These are phyloP conservation scores for Aurelia aurita DNA, from an alignment of 30 jellyfish, hydroid and myxozoan species.

Conservation along the genomic window DNA sequence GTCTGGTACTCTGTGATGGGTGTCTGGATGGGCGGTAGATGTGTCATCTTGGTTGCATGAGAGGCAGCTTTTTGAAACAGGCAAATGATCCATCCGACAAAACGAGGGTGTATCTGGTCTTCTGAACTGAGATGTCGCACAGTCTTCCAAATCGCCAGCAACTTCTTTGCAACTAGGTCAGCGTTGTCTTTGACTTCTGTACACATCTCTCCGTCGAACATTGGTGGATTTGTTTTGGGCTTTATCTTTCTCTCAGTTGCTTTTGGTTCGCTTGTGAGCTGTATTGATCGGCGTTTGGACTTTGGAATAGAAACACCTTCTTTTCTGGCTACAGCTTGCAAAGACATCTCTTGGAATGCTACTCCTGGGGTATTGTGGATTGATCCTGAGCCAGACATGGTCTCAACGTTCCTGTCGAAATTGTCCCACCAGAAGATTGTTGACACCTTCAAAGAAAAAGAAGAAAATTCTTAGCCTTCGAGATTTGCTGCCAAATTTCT, in stretches of 20 bases:
- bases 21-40: constrained; percentile 35
- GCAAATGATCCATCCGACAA: constrained; percentile 39
- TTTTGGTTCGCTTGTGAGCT: neutral
- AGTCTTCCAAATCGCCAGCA: constrained; percentile 2
- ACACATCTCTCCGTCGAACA: neutral
- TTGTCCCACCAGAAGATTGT: neutral
- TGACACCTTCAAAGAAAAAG: neutral
- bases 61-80: constrained; percentile 1
- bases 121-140: neutral
- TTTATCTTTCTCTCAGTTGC: neutral
- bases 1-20: constrained; percentile 46
- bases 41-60: constrained; percentile 37
- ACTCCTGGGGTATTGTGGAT: constrained; percentile 51
- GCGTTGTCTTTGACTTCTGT: constrained; percentile 3
- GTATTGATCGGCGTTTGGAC: neutral
- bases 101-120: constrained; percentile 21
- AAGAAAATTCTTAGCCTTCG: neutral
- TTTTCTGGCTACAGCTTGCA: neutral
- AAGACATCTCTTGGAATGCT: constrained; percentile 44
- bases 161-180: neutral
- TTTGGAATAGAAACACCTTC: constrained; percentile 15
- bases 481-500: neutral
- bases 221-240: neutral
- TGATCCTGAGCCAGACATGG: constrained; percentile 20
- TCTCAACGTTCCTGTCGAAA: neutral